Conservation (phyloP, 1,140 invertebrate species). For the Lamellibrachia luymesi region DNA sequence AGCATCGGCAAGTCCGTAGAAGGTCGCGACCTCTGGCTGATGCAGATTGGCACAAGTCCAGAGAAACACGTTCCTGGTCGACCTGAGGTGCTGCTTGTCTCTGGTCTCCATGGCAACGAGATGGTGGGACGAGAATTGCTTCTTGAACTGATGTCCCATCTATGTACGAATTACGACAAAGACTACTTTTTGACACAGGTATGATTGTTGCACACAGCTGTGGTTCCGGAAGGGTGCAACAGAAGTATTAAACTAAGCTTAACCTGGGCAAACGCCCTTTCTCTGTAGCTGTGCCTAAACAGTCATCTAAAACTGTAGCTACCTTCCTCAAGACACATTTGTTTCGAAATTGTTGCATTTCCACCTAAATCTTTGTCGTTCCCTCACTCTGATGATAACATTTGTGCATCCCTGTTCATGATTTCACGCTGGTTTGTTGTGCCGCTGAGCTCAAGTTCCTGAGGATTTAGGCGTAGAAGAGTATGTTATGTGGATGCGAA, state of each 20-base stretch:
- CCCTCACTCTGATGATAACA: too few relatives aligned
- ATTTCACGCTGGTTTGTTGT: too few relatives aligned
- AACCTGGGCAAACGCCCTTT: background rate
- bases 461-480: background rate
- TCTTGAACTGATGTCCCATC: conserved; percentile 77
- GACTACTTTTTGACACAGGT: conserved; percentile 40
- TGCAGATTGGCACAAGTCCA: conserved; percentile 84
- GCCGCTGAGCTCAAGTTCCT: too few relatives aligned
- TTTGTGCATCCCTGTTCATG: too few relatives aligned
- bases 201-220: conserved; percentile 8
- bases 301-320: too few relatives aligned
- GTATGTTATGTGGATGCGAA: background rate
- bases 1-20: conserved; percentile 42
- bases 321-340: too few relatives aligned
- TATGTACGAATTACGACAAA: conserved; percentile 76
- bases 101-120: conserved; percentile 91
- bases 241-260: background rate
- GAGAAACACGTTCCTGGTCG: conserved; percentile 74
- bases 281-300: too few relatives aligned
- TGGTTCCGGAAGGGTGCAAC: background rate
- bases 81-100: conserved; percentile 75
- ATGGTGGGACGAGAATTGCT: conserved; percentile 80
- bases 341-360: too few relatives aligned
- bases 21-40: conserved; percentile 86
- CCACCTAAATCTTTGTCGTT: too few relatives aligned